Base-by-base conservation (phyloP, 2,113 vertebrate species). In the Dunckerocampus dactyliophorus region DNA sequence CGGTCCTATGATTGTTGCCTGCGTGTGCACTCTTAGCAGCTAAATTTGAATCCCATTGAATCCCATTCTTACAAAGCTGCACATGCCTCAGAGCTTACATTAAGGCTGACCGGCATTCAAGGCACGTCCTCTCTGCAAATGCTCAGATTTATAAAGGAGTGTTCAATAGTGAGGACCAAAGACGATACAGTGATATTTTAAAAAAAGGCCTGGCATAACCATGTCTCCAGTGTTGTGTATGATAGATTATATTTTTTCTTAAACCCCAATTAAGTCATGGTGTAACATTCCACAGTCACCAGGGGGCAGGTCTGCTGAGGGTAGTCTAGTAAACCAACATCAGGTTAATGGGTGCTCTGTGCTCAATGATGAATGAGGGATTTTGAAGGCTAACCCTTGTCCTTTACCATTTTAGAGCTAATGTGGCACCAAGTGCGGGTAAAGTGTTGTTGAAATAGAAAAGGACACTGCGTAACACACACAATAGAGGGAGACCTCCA, bases 141-240 rank as follows among this genome's bases (percentile, higher is more conserved):
- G 72, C 72, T 37, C 64, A 34, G 17, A 39, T n/a, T 71, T 59
- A 60, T 59, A 61, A 71, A 62, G 46, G 15, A 49, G 69, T 54
- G 47, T 82, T 61, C 31, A 49, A 52, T 22, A 52, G 16, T 17
- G n/a, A 3, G 59, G 64, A 81, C 76, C 64, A 78, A 73, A 42
- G 9, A 42, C 39, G 8, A 42, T 74, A 68, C 57, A 60, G 48
- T 64, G 50, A 59, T 68, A 62, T 57, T 58, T 49, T 66, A 73
- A 60, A 74, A 46, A 12, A 0, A 6, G 47, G 67, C 71, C 24
- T 61, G 72, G 57, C 55, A 63, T 37, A 59, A 77, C 68, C 46
- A 69, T 62, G 71, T 54, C 74, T 13, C 22, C 19, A 3, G 8
- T 52, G 28, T 28, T 17, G 15, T 52, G 28, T 8, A 52, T 15